Conservation (phyloP, 1,140 invertebrate species). For the Radopholus similis region DNA sequence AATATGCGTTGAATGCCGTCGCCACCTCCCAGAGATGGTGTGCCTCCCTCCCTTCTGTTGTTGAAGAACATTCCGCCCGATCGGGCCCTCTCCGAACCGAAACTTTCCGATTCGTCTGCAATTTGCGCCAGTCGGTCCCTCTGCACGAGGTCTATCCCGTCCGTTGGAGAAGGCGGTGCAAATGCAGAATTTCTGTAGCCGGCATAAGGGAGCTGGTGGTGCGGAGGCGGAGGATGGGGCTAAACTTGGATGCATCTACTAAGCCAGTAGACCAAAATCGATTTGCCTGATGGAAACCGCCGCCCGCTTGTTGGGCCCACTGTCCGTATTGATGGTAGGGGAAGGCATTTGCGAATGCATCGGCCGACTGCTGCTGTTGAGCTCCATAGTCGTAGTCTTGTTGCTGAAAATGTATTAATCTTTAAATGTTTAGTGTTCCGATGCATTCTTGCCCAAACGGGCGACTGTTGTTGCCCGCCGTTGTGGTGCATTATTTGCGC, state of each 20-base stretch:
- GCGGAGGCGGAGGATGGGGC: neutral
- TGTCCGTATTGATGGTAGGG: neutral
- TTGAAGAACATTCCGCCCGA: neutral
- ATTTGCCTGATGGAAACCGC: neutral
- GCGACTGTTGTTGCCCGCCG: neutral
- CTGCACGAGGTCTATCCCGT: neutral
- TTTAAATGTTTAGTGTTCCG: neutral
- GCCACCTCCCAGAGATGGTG: neutral
- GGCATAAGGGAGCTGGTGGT: neutral
- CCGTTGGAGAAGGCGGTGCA: neutral
- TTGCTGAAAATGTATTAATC: neutral
- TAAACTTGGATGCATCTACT: neutral
- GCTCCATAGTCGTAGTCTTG: neutral
- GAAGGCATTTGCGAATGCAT: too few species aligned
- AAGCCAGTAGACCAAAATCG: neutral
- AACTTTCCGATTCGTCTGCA: constrained; percentile 13
- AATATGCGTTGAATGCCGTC: constrained; percentile 12
- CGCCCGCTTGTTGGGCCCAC: neutral
- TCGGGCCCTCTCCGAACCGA: neutral
- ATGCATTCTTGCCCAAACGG: neutral
- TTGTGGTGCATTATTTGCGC: neutral
- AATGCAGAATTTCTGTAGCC: neutral
- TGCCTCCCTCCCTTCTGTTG: neutral
- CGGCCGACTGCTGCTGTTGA: neutral
- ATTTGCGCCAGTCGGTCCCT: neutral